Evolutionary conservation across 1,140 invertebrate genomes (phyloP), one percentile per base, ranked within the genome.

Genomic region (Octopus sinensis): DNA sequence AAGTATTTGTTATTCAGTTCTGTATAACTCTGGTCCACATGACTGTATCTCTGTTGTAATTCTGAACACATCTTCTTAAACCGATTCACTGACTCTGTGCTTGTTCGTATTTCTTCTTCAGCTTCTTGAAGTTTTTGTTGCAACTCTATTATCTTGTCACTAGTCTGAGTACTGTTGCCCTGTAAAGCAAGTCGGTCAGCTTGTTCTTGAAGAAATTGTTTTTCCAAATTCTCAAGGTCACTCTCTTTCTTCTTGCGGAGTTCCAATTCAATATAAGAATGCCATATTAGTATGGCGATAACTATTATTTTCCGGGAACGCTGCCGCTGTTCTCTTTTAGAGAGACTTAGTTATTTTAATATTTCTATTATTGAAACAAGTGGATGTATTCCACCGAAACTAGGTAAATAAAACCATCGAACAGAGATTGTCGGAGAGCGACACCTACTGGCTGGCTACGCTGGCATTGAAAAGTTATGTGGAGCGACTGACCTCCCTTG

Each of bases 1-100:
- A 78, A 82, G 82, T 88, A 88, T 71, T 87, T 88, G n/a, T 77
- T 73, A 56, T 86, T 87, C 9, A 89, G 73, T 6, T 90, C 89
- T 76, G 53, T 84, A 79, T 88, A 88, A 78, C 83, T 86, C 52
- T 87, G 84, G 53, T 90, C 90, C 23, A 84, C 68, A 52, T 82
- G 75, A 13, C 68, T 84, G n/a, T 85, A 84, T 79, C 87, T 82
- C 84, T 89, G 87, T 71, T 94, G 95, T 68, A 88, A 56, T 56
- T 98, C 97, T 7, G 94, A 94, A 76, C 95, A 94, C 89, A 95
- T 94, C 88, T 98, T 98, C 81, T 96, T 94, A 51, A 97, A 92
- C 88, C 96, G 94, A 62, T 94, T 93, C 73, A 93, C 93, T 68
- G 93, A 93, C 87, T 99, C 97, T 0, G 93, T 93, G 91, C 98